Conservation (phyloP, 2,888 invertebrate species). For the Ormyrus thymus region DNA sequence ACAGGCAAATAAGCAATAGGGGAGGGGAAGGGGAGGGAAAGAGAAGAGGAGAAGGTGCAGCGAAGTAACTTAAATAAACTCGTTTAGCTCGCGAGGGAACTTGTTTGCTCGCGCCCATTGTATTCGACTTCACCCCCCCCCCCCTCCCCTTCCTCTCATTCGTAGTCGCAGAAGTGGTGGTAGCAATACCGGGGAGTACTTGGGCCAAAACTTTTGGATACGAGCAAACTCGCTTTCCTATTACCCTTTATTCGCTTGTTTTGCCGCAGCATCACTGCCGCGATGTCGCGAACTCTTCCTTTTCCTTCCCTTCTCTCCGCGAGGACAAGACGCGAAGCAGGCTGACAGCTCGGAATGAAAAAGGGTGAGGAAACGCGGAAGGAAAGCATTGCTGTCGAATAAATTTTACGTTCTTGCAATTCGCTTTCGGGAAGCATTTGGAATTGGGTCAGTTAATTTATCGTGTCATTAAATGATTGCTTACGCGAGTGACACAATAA, state of each 20-base stretch:
- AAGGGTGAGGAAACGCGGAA: too few species aligned
- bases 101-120: conserved; percentile 65
- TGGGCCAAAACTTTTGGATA: conserved; percentile 69
- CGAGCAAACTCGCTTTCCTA: conserved; percentile 69
- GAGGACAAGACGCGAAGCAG: too few species aligned
- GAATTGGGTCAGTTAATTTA: too few species aligned
- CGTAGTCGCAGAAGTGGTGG: neutral
- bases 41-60: conserved; percentile 34
- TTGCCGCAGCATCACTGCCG: conserved; percentile 59
- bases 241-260: conserved; percentile 71
- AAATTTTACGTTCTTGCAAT: too few species aligned
- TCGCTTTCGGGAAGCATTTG: too few species aligned
- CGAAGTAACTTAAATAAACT: conserved; percentile 73
- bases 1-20: conserved; percentile 46
- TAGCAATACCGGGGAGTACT: conserved; percentile 52
- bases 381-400: too few species aligned
- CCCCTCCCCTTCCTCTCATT: neutral
- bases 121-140: conserved; percentile 67
- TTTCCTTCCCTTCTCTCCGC: neutral
- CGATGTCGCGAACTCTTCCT: conserved; percentile 9
- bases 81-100: conserved; percentile 68
- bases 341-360: too few species aligned
- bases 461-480: too few species aligned
- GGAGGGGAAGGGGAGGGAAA: conserved; percentile 35
- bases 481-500: too few species aligned